Evolutionary conservation across 2,113 vertebrate species (phyloP).

Genomic region (Irena cyanogastra): DNA sequence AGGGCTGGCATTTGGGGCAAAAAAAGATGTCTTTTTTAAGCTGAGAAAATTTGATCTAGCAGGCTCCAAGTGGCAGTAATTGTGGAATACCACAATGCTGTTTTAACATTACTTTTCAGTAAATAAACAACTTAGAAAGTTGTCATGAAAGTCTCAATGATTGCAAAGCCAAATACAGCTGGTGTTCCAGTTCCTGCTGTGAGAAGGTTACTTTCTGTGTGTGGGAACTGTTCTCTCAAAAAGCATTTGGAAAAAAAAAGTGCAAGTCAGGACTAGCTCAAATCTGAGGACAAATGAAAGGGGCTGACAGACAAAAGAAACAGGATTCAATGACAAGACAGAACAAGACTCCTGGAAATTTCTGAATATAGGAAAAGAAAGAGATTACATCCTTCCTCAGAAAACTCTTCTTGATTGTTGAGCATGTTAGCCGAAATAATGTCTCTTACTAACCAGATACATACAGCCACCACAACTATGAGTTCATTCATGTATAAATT

Average conservation of each 20-base stretch:
- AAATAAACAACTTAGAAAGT: slow-evolving; percentile 38
- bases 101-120: slow-evolving; percentile 14
- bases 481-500: not conserved
- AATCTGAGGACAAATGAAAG: not conserved
- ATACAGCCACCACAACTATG: not conserved
- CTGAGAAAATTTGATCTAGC: not conserved
- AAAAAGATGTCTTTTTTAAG: not conserved
- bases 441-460: not conserved
- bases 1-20: not conserved
- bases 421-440: not conserved
- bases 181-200: not conserved
- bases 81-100: not conserved
- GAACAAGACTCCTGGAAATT: not conserved
- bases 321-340: not conserved
- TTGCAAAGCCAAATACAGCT: slow-evolving; percentile 38
- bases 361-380: not conserved
- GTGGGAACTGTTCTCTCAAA: not conserved
- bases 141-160: not conserved
- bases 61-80: not conserved
- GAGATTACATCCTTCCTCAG: not conserved
- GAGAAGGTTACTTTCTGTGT: not conserved
- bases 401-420: not conserved
- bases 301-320: not conserved
- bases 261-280: not conserved
- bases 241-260: not conserved